Evolutionary conservation across 2,888 invertebrate species (phyloP).

Genomic region (Ophioninae sp.): DNA sequence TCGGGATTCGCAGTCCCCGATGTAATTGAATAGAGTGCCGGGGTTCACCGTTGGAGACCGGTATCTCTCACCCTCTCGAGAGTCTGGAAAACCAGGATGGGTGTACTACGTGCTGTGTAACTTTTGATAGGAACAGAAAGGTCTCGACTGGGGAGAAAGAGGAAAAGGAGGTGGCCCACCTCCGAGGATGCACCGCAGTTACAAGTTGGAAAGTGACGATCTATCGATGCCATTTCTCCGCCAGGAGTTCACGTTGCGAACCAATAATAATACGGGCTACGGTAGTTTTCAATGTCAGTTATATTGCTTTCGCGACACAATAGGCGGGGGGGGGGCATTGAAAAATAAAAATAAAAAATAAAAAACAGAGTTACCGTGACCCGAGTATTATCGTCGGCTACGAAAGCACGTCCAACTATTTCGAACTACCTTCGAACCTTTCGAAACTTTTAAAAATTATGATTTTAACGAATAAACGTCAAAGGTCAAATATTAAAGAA

Average conservation of each 20-base stretch:
- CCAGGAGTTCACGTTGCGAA: conserved; percentile 12
- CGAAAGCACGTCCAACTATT: not conserved
- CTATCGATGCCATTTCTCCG: conserved; percentile 18
- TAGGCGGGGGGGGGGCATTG: not conserved
- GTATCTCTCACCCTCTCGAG: conserved; percentile 24
- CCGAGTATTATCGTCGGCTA: not conserved
- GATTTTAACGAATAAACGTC: not conserved
- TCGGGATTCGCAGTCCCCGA: conserved; percentile 66
- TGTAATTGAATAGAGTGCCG: conserved; percentile 76
- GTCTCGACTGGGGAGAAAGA: conserved; percentile 22
- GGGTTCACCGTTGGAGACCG: conserved; percentile 36
- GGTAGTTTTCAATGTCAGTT: conserved; percentile 20
- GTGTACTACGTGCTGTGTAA: conserved; percentile 28
- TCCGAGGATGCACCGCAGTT: conserved; percentile 17
- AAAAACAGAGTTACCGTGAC: not conserved
- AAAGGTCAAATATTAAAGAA: not conserved
- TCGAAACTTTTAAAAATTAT: too few relatives aligned
- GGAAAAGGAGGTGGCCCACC: conserved; percentile 40
- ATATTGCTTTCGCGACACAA: not conserved
- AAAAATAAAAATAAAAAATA: not conserved
- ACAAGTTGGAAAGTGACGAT: conserved; percentile 5
- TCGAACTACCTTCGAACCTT: not conserved
- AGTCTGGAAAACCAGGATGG: conserved; percentile 37
- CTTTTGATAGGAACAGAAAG: conserved; percentile 51
- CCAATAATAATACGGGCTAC: not conserved